Base-by-base conservation (phyloP, 2,113 vertebrate species). In the Theristicus caerulescens region DNA sequence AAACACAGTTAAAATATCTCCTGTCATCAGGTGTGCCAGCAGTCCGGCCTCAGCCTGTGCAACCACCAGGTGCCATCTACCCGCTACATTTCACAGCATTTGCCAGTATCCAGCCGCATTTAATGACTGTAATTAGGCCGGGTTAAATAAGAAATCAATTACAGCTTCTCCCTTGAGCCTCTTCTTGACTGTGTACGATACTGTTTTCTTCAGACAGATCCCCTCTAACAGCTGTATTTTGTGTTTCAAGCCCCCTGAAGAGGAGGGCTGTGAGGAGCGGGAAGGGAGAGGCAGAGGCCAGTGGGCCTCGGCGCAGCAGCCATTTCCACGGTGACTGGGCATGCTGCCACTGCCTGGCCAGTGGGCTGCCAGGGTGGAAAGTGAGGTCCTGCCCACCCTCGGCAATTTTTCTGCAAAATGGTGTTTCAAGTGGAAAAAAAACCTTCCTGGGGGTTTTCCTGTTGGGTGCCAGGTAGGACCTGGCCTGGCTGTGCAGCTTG, bases 1-100 rank as follows among this genome's bases (percentile, higher is more conserved):
- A 27, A 61, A 76, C 0, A 3, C 46, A 67, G 47, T 31, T 40
- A 66, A 38, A 59, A 85, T 36, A 44, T 49, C 52, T 51, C 9
- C 58, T 38, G 49, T 10, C 38, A 14, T 5, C 38, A 67, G 29
- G n/a, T 1, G 0, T 38, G 15, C 18, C n/a, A 38, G n/a, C 21
- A 46, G 59, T 14, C 38, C 27, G 51, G 52, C 61, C 49, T 51
- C 62, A 59, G 49, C 40, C 42, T 4, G 1, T 27, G 51, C 54
- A 54, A 6, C 12, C 31, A 44, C 52, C 0, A 0, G 24, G 27
- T 2, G 1, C 26, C 64, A 36, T 15, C 25, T 78, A 52, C 70
- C n/a, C 0, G 0, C 32, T 40, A 14, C 46, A 42, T 25, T 54
- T 73, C 51, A 26, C 42, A 18, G 27, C 3, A 0, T 52, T 90